phyloP scores from a whole-genome alignment of 2,797 vertebrate species.

The Mus minutoides region DNA sequence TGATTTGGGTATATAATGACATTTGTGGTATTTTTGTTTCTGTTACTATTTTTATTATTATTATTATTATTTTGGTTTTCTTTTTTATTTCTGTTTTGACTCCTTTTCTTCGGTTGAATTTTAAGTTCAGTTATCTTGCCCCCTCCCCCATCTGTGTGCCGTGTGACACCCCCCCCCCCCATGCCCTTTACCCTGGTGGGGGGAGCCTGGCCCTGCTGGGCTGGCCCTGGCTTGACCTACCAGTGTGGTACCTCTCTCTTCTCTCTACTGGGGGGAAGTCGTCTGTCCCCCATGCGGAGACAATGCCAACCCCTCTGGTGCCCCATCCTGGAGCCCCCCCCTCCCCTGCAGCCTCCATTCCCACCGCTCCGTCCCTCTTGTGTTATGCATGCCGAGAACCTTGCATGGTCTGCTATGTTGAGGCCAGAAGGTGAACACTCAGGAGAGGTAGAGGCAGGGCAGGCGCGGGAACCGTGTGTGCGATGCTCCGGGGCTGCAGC shows the following conservation, averaged over 20 bases:
- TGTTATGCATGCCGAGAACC: conserved; percentile 97
- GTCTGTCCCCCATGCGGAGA: conserved; percentile 63
- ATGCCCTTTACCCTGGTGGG: conserved; percentile 58
- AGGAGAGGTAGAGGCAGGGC: conserved; percentile 86
- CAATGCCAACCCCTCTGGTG: conserved; percentile 63
- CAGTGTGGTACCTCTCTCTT: conserved; percentile 65
- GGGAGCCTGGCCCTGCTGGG: conserved; percentile 67
- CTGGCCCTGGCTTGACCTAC: conserved; percentile 65
- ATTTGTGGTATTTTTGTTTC: conserved; percentile 93
- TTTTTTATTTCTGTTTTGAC: conserved; percentile 79
- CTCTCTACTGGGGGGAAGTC: conserved; percentile 74
- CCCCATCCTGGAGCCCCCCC: conserved; percentile 69
- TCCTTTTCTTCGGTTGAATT: conserved; percentile 82
- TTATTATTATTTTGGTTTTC: conserved; percentile 52
- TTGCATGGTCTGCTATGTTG: conserved; percentile 99
- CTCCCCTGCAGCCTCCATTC: conserved; percentile 9
- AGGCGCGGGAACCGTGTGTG: conserved; percentile 83
- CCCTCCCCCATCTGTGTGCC: conserved; percentile 78
- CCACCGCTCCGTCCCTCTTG: conserved; percentile 91
- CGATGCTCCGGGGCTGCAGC: conserved; percentile 78
- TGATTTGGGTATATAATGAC: conserved; percentile 97
- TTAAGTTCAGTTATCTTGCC: conserved; percentile 81
- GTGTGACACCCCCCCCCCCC: conserved; percentile 66
- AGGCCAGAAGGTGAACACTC: conserved; percentile 91
- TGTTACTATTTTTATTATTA: conserved; percentile 74